Evolutionary conservation across 2,888 invertebrate species (phyloP).

Genomic region (Parnassius apollo): DNA sequence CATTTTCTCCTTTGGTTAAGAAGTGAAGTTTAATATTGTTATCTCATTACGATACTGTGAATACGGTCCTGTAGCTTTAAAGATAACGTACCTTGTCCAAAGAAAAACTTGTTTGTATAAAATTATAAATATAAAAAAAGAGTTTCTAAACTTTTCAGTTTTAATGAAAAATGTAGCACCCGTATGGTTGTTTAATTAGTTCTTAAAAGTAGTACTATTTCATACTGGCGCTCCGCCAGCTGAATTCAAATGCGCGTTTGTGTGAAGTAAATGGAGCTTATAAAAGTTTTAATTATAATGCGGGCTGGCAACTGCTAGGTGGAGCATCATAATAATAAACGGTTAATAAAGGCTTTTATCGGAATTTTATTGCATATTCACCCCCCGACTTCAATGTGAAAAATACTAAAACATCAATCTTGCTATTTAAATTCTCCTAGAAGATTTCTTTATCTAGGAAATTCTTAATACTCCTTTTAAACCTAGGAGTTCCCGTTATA

Average conservation of each 20-base stretch:
- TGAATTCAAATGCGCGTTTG: slow-evolving; percentile 25
- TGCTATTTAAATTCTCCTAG: too few relatives aligned
- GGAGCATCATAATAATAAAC: slow-evolving; percentile 18
- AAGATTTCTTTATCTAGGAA: too few relatives aligned
- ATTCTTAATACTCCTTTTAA: too few relatives aligned
- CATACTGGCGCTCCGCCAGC: slow-evolving; percentile 24
- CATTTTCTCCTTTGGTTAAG: too few relatives aligned
- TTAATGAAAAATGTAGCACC: slow-evolving; percentile 21
- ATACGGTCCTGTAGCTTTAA: neutral
- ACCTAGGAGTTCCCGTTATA: too few relatives aligned
- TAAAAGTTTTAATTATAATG: slow-evolving; percentile 27
- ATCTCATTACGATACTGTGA: too few relatives aligned
- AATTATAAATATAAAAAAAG: slow-evolving; percentile 3
- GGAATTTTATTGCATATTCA: too few relatives aligned
- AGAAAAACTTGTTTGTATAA: neutral
- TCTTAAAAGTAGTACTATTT: slow-evolving; percentile 19
- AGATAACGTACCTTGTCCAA: neutral
- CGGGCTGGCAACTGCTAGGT: slow-evolving; percentile 23
- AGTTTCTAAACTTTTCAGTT: slow-evolving; percentile 14
- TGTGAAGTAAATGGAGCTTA: slow-evolving; percentile 24
- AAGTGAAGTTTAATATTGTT: too few relatives aligned
- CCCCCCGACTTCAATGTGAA: too few relatives aligned
- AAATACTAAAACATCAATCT: too few relatives aligned
- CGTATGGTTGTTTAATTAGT: slow-evolving; percentile 27
- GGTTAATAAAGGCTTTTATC: slow-evolving; percentile 17